A percentile compares a stretch with the other conserved stretches of the same genome.
phyloP scores from a whole-genome alignment of 2,113 vertebrate genomes.

The Anoura caudifer region DNA sequence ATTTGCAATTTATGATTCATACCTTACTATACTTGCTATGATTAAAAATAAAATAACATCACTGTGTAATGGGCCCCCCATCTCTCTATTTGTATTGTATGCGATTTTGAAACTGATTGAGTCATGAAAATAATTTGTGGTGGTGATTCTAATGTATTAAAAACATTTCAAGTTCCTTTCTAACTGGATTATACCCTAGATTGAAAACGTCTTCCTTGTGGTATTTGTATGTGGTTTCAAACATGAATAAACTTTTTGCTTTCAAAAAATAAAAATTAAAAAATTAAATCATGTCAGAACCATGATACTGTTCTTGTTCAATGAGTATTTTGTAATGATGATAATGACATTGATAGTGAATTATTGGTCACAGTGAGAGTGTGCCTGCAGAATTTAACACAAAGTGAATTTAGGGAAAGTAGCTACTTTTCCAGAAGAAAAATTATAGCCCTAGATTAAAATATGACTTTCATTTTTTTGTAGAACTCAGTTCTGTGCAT shows the following conservation, averaged over 20 bases:
- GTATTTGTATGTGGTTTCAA: slow-evolving; percentile 99
- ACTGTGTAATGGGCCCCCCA: slow-evolving; percentile 90
- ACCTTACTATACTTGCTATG: neutral
- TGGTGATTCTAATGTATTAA: slow-evolving; percentile 99
- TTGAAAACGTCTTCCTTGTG: slow-evolving; percentile 99
- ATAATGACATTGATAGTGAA: neutral
- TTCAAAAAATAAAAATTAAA: slow-evolving; percentile 72
- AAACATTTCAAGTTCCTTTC: slow-evolving; percentile 99
- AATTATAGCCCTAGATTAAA: neutral
- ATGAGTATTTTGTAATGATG: neutral
- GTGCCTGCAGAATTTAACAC: neutral
- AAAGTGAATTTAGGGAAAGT: neutral
- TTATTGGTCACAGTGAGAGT: neutral
- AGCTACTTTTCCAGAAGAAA: neutral
- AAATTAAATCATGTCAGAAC: neutral
- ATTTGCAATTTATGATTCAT: neutral
- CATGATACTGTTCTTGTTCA: neutral
- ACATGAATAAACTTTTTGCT: slow-evolving; percentile 99
- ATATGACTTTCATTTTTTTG: neutral
- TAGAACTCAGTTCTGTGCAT: neutral
- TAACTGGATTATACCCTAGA: slow-evolving; percentile 99
- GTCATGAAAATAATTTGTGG: slow-evolving; percentile 99
- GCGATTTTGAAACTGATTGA: slow-evolving; percentile 98
- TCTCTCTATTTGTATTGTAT: slow-evolving; percentile 98
- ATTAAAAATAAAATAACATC: neutral